phyloP scores from a whole-genome alignment of 2,888 invertebrate genomes.

The Sarcophaga carnaria region DNA sequence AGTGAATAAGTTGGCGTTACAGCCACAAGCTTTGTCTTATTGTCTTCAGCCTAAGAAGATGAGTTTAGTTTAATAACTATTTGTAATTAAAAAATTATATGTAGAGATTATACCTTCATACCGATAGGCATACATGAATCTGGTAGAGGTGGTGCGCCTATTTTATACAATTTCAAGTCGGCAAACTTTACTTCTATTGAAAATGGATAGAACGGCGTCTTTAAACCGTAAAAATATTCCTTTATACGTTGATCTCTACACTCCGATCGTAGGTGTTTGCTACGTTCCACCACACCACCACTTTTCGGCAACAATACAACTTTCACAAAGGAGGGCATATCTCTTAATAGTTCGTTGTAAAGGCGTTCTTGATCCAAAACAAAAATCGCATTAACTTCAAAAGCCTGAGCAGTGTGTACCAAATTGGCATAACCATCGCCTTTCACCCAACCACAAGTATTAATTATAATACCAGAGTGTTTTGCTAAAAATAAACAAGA shows the following conservation, averaged over 20 bases:
- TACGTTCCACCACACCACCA: constrained; percentile 97
- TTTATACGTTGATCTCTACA: constrained; percentile 90
- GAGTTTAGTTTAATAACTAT: background rate
- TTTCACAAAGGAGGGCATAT: constrained; percentile 96
- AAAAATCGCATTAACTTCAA: constrained; percentile 97
- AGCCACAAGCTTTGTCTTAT: constrained; percentile 92
- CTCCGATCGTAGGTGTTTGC: constrained; percentile 87
- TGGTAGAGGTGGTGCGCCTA: constrained; percentile 95
- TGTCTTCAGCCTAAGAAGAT: constrained; percentile 86
- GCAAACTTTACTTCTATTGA: constrained; percentile 96
- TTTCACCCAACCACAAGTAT: constrained; percentile 99
- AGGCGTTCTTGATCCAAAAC: constrained; percentile 98
- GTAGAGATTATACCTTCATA: constrained; percentile 86
- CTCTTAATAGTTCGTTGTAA: constrained; percentile 95
- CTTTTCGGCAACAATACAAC: constrained; percentile 96
- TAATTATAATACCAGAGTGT: constrained; percentile 95
- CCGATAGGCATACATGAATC: constrained; percentile 98
- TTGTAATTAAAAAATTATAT: background rate
- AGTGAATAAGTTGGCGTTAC: constrained; percentile 90
- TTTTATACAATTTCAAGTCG: constrained; percentile 95
- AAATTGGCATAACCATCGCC: constrained; percentile 94
- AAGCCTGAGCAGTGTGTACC: constrained; percentile 94
- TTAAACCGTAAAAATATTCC: constrained; percentile 97
- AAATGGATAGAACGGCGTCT: constrained; percentile 93
- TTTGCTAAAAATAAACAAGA: constrained; percentile 83